Evolutionary conservation across 2,888 invertebrate genomes (phyloP).

Genomic region (Metellina segmentata): DNA sequence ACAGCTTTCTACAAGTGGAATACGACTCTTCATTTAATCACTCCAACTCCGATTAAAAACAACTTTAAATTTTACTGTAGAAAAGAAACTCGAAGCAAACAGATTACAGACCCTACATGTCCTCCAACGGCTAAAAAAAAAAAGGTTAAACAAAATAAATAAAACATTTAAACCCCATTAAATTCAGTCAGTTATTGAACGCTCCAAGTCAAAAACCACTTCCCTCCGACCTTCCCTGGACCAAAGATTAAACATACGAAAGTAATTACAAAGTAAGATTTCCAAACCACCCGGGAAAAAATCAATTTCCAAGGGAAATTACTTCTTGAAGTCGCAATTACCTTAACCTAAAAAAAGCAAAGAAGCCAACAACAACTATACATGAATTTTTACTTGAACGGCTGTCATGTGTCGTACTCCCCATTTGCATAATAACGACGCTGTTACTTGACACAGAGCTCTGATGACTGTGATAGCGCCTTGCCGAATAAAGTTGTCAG

Average conservation of each 20-base stretch:
- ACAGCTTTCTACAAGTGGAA: too few relatives aligned
- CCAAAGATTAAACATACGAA: not conserved
- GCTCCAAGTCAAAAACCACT: too few relatives aligned
- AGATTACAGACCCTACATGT: not conserved
- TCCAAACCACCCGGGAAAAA: not conserved
- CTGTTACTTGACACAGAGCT: not conserved
- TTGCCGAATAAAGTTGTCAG: not conserved
- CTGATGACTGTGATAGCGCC: too few relatives aligned
- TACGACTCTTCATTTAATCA: too few relatives aligned
- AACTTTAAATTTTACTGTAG: too few relatives aligned
- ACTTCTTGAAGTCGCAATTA: not conserved
- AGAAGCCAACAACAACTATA: not conserved
- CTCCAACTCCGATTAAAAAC: too few relatives aligned
- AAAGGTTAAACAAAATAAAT: too few relatives aligned
- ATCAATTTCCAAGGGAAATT: slow-evolving; percentile 1
- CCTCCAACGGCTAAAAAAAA: too few relatives aligned
- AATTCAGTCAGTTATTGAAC: too few relatives aligned
- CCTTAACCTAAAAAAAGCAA: not conserved
- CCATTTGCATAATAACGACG: not conserved
- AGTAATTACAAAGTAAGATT: not conserved
- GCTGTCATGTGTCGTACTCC: not conserved
- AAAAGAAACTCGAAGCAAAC: not conserved
- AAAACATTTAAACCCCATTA: too few relatives aligned
- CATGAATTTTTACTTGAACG: not conserved
- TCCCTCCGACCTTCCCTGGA: too few relatives aligned